These are phyloP conservation scores for Prunella strophiata DNA, from an alignment of 2,797 vertebrate genomes.

Conservation along the genomic window DNA sequence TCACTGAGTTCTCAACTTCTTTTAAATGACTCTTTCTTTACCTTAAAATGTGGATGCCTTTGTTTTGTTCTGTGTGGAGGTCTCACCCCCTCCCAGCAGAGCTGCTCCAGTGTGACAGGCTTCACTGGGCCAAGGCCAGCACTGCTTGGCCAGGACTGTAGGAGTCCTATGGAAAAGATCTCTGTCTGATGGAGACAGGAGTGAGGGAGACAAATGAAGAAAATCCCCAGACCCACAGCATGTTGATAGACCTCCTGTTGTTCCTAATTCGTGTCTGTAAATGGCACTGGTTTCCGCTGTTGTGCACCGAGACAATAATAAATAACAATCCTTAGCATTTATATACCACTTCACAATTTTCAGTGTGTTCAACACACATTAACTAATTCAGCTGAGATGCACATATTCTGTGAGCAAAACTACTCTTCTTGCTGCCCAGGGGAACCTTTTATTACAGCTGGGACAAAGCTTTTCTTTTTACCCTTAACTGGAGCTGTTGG, in stretches of 20 bases:
- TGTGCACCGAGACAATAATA: slow-evolving; percentile 50
- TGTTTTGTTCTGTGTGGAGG: not conserved
- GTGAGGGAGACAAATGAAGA: slow-evolving; percentile 14
- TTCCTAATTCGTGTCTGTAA: slow-evolving; percentile 26
- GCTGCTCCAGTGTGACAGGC: not conserved
- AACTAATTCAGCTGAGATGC: slow-evolving; percentile 40
- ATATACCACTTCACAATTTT: slow-evolving; percentile 26
- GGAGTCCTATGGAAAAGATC: not conserved
- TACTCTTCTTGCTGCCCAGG: slow-evolving; percentile 17
- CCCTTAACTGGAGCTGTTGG: not conserved
- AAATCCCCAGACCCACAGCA: slow-evolving; percentile 22
- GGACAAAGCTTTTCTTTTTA: slow-evolving; percentile 14
- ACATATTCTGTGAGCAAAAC: slow-evolving; percentile 17
- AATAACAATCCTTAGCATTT: slow-evolving; percentile 32
- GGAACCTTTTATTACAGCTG: slow-evolving; percentile 1
- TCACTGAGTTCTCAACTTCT: not conserved
- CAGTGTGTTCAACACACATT: slow-evolving; percentile 13
- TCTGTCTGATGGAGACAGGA: not conserved
- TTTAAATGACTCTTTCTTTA: not conserved
- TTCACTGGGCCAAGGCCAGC: not conserved
- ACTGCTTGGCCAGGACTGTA: accelerated
- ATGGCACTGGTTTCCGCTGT: slow-evolving; percentile 37
- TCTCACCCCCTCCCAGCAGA: not conserved
- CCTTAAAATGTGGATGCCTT: not conserved
- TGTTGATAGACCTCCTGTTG: slow-evolving; percentile 49